Conservation (phyloP, 2,797 vertebrate species). For the Hybognathus amarus region DNA sequence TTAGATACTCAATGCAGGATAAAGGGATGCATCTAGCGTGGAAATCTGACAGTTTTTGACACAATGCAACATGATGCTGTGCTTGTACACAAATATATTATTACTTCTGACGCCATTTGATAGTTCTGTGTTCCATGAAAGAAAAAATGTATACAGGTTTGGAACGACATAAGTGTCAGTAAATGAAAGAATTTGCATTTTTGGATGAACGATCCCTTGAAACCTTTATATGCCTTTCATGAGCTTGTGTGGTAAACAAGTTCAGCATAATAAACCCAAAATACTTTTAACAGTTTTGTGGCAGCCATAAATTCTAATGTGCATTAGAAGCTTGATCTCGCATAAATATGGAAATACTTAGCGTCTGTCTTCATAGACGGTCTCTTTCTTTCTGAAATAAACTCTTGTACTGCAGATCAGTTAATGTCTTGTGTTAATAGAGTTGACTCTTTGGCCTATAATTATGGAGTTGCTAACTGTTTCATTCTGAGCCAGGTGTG, state of each 20-base stretch:
- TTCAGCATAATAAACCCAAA: conserved; percentile 10
- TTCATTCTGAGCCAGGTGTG: conserved; percentile 18
- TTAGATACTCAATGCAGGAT: not conserved
- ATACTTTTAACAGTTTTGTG: conserved; percentile 14
- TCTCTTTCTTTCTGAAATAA: not conserved
- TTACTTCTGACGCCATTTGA: not conserved
- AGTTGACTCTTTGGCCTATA: conserved; percentile 24
- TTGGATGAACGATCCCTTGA: not conserved
- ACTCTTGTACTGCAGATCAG: not conserved
- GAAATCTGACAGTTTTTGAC: not conserved
- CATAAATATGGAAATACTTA: conserved; percentile 16
- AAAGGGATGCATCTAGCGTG: not conserved
- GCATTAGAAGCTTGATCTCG: conserved; percentile 1
- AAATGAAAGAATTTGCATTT: not conserved
- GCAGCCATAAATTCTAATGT: not conserved
- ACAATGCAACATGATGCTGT: no score
- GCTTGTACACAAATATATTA: not conserved
- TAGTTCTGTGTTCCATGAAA: not conserved
- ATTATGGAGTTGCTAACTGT: conserved; percentile 13
- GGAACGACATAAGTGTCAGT: not conserved
- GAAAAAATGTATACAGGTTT: not conserved
- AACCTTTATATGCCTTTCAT: conserved; percentile 16
- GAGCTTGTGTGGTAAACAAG: not conserved
- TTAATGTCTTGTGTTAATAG: conserved; percentile 7
- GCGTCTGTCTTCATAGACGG: not conserved